phyloP scores from a whole-genome alignment of 2,797 vertebrate genomes.

The Clarias laeviceps region DNA sequence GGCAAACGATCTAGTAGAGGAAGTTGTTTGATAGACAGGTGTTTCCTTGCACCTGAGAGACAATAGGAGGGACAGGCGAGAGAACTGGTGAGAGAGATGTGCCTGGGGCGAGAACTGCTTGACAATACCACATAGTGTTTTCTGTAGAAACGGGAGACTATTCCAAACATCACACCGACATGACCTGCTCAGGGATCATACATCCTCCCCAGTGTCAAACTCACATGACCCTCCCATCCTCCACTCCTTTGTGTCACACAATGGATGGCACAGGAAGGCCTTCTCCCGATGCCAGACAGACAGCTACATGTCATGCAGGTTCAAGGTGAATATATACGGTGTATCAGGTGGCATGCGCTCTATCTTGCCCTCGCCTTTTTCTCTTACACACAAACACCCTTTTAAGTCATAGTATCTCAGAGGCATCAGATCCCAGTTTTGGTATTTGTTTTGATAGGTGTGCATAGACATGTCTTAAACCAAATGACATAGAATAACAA shows the following conservation, averaged over 20 bases:
- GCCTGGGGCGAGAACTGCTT: constrained; percentile 52
- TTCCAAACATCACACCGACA: constrained; percentile 56
- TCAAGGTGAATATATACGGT: constrained; percentile 56
- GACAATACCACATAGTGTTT: constrained; percentile 61
- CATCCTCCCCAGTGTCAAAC: constrained; percentile 57
- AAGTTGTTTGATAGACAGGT: constrained; percentile 64
- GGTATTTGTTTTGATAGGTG: constrained; percentile 3
- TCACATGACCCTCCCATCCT: constrained; percentile 58
- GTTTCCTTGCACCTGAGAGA: constrained; percentile 57
- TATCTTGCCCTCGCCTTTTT: neutral
- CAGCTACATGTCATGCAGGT: constrained; percentile 65
- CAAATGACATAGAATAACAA: neutral
- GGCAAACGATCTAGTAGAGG: constrained; percentile 25
- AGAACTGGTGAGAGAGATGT: constrained; percentile 48
- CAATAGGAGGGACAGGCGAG: constrained; percentile 57
- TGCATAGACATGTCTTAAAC: neutral
- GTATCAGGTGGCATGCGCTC: constrained; percentile 61
- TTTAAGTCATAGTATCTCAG: constrained; percentile 39
- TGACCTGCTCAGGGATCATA: constrained; percentile 56
- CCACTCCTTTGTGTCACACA: constrained; percentile 67
- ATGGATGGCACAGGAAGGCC: constrained; percentile 58
- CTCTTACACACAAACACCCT: constrained; percentile 36
- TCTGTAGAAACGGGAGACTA: constrained; percentile 66
- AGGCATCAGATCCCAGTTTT: neutral
- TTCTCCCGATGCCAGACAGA: constrained; percentile 61